Base-by-base conservation (phyloP, 2,113 vertebrate genomes). In the Cochlearius cochlearius region DNA sequence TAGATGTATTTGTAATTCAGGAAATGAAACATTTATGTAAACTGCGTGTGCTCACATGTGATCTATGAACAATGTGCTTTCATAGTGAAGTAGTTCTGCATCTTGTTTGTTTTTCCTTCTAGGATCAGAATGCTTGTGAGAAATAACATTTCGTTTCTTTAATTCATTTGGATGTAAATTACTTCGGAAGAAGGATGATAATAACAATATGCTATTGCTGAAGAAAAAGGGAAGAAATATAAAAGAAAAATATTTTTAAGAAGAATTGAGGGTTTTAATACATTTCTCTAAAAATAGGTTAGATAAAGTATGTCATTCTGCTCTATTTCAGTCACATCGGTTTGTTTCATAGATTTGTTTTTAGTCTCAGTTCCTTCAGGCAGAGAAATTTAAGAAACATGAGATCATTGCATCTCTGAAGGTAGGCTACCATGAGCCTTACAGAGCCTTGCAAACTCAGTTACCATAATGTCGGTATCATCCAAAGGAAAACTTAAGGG, bases 291-390 rank as follows among this genome's bases (percentile, higher is more conserved):
- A 96, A 97, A 96, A 86, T 96, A 95, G 34, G 26, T 45, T 71
- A 63, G 86, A 71, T 89, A 86, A 94, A 96, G 73, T 94, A 78
- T 96, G 91, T 95, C 76, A 81, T 95, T 92, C 86, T 96, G 89
- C 59, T 96, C 93, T 95, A 91, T 95, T 96, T 96, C 84, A 85
- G 94, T 94, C 86, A 81, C 68, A 84, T 55, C 3, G 7, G 64
- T 89, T 96, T 92, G 93, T 96, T 96, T 92, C 80, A 59, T 91
- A 63, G 55, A 29, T 80, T 88, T 92, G 88, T 86, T 94, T 96
- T 91, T 89, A 82, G 64, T 63, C 58, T 92, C 41, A 25, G 39
- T 92, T 94, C 91, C 88, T 94, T 83, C 71, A 92, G 86, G 88
- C 83, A 86, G 71, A 94, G 76, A 88, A 90, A 85, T 83, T 88